These are phyloP conservation scores for Petrocephalus sullivani DNA, from an alignment of 2,797 vertebrate genomes.

Conservation along the genomic window DNA sequence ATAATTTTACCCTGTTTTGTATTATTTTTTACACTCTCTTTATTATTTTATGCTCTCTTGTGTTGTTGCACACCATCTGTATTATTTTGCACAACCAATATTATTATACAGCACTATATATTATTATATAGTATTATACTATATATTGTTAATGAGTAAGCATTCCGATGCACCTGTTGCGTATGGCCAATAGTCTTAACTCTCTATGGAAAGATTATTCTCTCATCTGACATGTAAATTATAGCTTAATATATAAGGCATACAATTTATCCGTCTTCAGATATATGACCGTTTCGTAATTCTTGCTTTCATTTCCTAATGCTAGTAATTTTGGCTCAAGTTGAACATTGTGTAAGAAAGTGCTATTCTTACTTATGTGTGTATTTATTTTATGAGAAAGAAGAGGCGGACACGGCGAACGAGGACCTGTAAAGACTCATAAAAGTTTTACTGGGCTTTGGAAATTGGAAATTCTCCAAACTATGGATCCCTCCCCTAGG, in stretches of 20 bases:
- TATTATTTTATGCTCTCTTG: background rate
- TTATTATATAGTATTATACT: background rate
- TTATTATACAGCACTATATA: too few species aligned
- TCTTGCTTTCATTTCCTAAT: background rate
- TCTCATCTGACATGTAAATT: background rate
- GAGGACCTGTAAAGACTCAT: conserved; percentile 32
- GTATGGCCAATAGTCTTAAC: background rate
- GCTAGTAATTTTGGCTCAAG: background rate
- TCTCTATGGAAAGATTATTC: background rate
- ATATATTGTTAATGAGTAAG: background rate
- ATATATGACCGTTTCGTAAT: background rate
- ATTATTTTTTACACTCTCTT: background rate
- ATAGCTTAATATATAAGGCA: background rate
- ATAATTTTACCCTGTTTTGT: background rate
- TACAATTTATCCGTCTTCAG: background rate
- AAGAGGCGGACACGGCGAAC: background rate
- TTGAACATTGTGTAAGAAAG: background rate
- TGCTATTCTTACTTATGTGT: background rate
- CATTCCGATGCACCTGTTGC: background rate
- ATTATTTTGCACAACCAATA: background rate
- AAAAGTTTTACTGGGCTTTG: conserved; percentile 17
- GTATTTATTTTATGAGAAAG: background rate
- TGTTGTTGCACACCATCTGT: background rate
- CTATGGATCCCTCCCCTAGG: conserved; percentile 30
- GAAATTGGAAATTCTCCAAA: conserved; percentile 30